Evolutionary conservation across 2,797 vertebrate species (phyloP).

Genomic region (Carapus acus): DNA sequence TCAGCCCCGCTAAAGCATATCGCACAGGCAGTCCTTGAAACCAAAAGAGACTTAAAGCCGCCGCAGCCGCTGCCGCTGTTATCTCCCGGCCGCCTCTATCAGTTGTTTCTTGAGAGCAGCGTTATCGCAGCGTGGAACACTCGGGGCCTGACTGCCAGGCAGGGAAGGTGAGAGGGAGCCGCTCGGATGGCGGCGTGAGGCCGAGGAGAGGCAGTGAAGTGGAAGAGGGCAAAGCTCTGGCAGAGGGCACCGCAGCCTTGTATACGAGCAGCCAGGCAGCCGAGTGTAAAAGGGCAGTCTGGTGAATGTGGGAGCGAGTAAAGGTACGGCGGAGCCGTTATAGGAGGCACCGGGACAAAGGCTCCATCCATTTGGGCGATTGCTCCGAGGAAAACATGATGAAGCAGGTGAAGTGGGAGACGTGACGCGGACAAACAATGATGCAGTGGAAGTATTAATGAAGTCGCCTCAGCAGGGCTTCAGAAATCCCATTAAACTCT

Average conservation of each 20-base stretch:
- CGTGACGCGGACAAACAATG: neutral
- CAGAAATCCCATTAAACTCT: conserved; percentile 7
- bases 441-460: neutral
- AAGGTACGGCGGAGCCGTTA: conserved; percentile 15
- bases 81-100: neutral
- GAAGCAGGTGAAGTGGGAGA: neutral
- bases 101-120: conserved; percentile 10
- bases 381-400: too few species aligned
- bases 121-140: conserved; percentile 8
- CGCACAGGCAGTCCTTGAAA: neutral
- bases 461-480: neutral
- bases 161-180: conserved; percentile 40
- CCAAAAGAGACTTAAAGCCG: conserved; percentile 13
- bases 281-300: conserved; percentile 69
- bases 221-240: conserved; percentile 57
- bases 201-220: conserved; percentile 49
- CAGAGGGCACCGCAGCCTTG: conserved; percentile 52
- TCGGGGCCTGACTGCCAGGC: conserved; percentile 25
- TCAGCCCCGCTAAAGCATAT: neutral
- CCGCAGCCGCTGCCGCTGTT: conserved; percentile 14
- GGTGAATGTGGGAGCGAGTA: conserved; percentile 45
- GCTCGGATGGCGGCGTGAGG: conserved; percentile 31
- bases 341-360: conserved; percentile 25
- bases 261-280: conserved; percentile 43
- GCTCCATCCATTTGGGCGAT: neutral